Evolutionary conservation across 2,797 vertebrate species (phyloP).

Genomic region (Spinibarbus caldwelli): DNA sequence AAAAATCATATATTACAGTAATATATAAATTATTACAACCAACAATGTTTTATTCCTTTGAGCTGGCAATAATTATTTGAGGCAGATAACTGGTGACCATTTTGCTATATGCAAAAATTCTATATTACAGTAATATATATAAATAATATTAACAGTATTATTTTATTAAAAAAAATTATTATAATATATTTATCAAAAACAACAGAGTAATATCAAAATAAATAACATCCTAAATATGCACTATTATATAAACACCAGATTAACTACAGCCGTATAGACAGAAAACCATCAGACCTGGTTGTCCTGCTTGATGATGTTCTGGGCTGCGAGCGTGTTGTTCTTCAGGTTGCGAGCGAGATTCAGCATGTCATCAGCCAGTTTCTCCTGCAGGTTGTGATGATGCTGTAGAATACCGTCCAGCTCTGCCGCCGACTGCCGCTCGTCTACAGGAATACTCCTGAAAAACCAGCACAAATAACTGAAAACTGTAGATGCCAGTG

Average conservation of each 20-base stretch:
- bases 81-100: neutral
- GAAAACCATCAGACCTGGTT: constrained; percentile 84
- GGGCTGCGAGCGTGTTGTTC: constrained; percentile 92
- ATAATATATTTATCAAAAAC: too few relatives aligned
- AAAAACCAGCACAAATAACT: neutral
- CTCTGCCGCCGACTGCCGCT: constrained; percentile 89
- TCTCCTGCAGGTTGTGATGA: constrained; percentile 95
- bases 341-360: constrained; percentile 92
- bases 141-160: too few relatives aligned
- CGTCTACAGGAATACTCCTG: constrained; percentile 76
- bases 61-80: neutral
- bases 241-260: neutral
- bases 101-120: too few relatives aligned
- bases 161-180: too few relatives aligned
- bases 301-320: constrained; percentile 97
- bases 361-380: constrained; percentile 96
- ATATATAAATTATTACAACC: too few relatives aligned
- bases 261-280: neutral
- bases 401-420: constrained; percentile 91
- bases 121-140: neutral
- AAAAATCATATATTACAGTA: too few relatives aligned
- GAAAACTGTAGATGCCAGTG: too few relatives aligned
- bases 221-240: too few relatives aligned
- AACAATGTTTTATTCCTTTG: neutral
- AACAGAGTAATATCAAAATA: too few relatives aligned